These are phyloP conservation scores for Miltochrista miniata DNA, from an alignment of 2,888 invertebrate genomes.

Conservation along the genomic window DNA sequence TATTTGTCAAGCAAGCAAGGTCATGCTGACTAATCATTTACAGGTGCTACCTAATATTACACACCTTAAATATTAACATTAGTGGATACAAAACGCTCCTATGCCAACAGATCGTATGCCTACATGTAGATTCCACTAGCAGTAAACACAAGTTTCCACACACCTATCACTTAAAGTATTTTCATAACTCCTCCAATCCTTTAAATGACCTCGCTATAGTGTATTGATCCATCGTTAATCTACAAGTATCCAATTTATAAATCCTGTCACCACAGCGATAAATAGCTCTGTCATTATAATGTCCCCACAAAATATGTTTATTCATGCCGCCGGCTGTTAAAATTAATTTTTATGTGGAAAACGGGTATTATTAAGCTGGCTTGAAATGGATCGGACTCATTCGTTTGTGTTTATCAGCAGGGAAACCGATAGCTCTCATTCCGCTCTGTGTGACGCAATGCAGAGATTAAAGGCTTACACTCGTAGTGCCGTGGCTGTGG, in stretches of 20 bases:
- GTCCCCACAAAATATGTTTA: conserved; percentile 51
- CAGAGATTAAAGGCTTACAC: conserved; percentile 80
- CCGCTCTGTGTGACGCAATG: conserved; percentile 77
- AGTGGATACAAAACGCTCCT: too few species aligned
- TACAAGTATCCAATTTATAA: conserved; percentile 50
- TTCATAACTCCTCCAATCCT: too few species aligned
- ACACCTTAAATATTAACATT: conserved; percentile 23
- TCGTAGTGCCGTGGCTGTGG: conserved; percentile 62
- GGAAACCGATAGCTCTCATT: conserved; percentile 79
- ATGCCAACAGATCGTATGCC: too few species aligned
- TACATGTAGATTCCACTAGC: too few species aligned
- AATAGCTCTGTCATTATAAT: conserved; percentile 50
- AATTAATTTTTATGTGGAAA: conserved; percentile 72
- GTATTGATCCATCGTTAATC: conserved; percentile 54
- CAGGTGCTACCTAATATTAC: conserved; percentile 46
- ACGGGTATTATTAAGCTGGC: conserved; percentile 65
- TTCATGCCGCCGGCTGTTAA: conserved; percentile 49
- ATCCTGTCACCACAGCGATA: conserved; percentile 64
- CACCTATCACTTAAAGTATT: conserved; percentile 30
- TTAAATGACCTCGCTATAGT: conserved; percentile 18
- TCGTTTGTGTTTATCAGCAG: conserved; percentile 78
- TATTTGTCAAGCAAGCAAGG: conserved; percentile 59
- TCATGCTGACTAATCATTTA: conserved; percentile 49
- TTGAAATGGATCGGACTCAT: conserved; percentile 58
- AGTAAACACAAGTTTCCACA: conserved; percentile 11